phyloP scores from a whole-genome alignment of 2,888 invertebrate genomes.

The Diaprepes abbreviatus region DNA sequence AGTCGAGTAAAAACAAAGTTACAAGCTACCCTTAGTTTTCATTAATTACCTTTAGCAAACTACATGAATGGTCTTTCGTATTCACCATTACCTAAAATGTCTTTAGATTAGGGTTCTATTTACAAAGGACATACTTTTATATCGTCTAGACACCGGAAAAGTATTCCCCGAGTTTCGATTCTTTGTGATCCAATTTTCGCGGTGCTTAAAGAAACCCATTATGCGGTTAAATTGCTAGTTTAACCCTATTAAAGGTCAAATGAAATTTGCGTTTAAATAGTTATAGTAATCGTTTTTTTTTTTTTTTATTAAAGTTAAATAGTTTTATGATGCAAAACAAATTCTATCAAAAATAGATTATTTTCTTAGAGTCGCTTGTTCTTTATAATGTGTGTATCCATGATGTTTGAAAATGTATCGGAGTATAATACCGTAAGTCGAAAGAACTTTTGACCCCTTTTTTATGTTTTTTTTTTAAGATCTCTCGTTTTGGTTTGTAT shows the following conservation, averaged over 20 bases:
- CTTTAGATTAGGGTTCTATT: not conserved
- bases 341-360: no score
- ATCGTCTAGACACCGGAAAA: slow-evolving; percentile 9
- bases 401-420: no score
- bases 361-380: no score
- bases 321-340: no score
- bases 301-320: no score
- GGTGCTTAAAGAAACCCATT: slow-evolving; percentile 10
- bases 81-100: not conserved
- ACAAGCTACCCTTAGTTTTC: no score
- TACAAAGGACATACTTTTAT: slow-evolving; percentile 9
- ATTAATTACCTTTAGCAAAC: not conserved
- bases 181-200: slow-evolving; percentile 12
- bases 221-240: slow-evolving; percentile 16
- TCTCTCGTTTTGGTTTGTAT: no score
- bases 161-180: slow-evolving; percentile 2
- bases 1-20: no score
- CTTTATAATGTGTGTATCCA: no score
- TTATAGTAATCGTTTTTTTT: not conserved
- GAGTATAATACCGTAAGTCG: no score
- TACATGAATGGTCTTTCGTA: not conserved
- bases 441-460: no score
- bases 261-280: slow-evolving; percentile 13
- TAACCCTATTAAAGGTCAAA: slow-evolving; percentile 22
- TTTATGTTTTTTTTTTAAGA: no score